Evolutionary conservation across 2,888 invertebrate genomes (phyloP), one percentile per base, ranked within the genome.

Genomic region (Troides oblongomaculatus): DNA sequence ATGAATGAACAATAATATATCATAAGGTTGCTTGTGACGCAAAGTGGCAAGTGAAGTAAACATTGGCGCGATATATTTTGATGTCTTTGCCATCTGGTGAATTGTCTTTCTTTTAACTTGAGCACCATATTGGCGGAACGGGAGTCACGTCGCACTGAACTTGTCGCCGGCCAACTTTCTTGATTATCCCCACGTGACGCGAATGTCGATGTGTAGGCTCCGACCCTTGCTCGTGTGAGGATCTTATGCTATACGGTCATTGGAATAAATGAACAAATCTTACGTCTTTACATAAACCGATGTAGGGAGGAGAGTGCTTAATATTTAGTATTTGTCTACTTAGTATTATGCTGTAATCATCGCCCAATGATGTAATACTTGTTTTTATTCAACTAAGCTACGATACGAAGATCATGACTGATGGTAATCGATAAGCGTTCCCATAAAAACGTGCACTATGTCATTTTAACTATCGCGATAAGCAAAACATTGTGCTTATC

Each of bases 151-250:
- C 83, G 74, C 79, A 76, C 78, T 79, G 81, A 81, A 81, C 79
- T 81, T 85, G 83, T 82, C 83, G 82, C 74, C 77, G 82, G 84
- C 84, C 87, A 89, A 88, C 81, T 90, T 89, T 85, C 84, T 87
- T 89, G 90, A 90, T 89, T 89, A 89, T 86, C 84, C 82, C 83
- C 85, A 88, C 90, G 89, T 83, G 88, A 83, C 69, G 79, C 74
- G 90, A 88, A 89, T 89, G 80, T 79, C 74, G 80, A 83, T 62
- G 65, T 18, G 57, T 25, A 64, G 57, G 62, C 62, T 50, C 61
- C 57, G n/a, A 77, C 78, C 75, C 74, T 77, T 74, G 68, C 70
- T 74, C 72, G 72, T 76, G 78, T 85, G 80, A 83, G 84, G 81
- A 82, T 77, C 78, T 76, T 73, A 71, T 72, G 75, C 74, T 68